These are phyloP conservation scores for Siniperca knerii DNA, from an alignment of 2,113 vertebrate species.

Conservation along the genomic window DNA sequence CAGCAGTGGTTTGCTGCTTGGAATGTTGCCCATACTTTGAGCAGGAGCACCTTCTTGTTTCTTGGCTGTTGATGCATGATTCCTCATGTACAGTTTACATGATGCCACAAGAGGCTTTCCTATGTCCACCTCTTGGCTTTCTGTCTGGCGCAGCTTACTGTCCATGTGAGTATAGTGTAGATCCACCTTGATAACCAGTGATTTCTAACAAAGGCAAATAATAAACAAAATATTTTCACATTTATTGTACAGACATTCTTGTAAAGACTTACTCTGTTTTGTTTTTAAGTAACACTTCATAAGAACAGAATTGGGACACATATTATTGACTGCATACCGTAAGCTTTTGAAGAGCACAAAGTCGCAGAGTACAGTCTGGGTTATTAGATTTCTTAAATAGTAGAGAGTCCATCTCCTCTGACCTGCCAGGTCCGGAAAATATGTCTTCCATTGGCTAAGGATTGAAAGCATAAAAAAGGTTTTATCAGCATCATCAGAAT, in stretches of 20 bases:
- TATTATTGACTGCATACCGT: slow-evolving; percentile 73
- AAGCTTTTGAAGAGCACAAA: slow-evolving; percentile 87
- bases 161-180: slow-evolving; percentile 83
- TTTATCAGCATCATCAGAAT: slow-evolving; percentile 15
- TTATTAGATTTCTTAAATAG: slow-evolving; percentile 72
- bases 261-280: neutral
- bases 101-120: slow-evolving; percentile 84
- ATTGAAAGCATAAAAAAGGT: slow-evolving; percentile 26
- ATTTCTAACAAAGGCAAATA: slow-evolving; percentile 70
- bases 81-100: slow-evolving; percentile 74
- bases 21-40: slow-evolving; percentile 34
- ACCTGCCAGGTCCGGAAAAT: slow-evolving; percentile 71
- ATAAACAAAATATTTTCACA: neutral
- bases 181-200: slow-evolving; percentile 85
- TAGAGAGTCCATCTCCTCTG: slow-evolving; percentile 84
- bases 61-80: slow-evolving; percentile 5
- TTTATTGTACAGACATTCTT: neutral
- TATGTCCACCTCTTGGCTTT: slow-evolving; percentile 80
- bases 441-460: slow-evolving; percentile 75
- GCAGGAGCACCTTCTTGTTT: slow-evolving; percentile 8
- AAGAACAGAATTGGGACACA: neutral
- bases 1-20: neutral
- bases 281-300: neutral
- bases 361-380: slow-evolving; percentile 82
- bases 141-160: slow-evolving; percentile 78